Conservation (phyloP, 2,113 vertebrate genomes). For the Malurus cyaneus region DNA sequence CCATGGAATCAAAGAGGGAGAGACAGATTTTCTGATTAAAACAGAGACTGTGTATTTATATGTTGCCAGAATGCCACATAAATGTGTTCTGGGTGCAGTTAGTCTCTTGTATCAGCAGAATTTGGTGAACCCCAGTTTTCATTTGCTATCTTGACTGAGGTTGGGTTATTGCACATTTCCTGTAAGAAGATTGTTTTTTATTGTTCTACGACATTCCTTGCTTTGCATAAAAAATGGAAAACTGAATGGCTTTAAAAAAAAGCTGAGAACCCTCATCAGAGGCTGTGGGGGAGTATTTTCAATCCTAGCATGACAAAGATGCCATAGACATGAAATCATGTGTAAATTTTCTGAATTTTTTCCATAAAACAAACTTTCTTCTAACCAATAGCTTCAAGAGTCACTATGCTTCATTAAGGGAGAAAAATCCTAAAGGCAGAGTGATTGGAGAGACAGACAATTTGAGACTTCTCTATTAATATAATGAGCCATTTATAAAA, state of each 20-base stretch:
- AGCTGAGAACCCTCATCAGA: background rate
- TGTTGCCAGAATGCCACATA: background rate
- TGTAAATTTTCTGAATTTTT: background rate
- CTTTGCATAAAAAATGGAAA: conserved; percentile 24
- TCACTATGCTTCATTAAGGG: background rate
- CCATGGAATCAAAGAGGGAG: background rate
- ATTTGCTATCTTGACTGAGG: background rate
- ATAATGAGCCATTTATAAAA: conserved; percentile 9
- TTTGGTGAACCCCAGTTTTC: conserved; percentile 17
- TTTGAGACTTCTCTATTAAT: background rate
- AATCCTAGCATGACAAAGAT: background rate
- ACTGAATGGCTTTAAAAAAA: background rate
- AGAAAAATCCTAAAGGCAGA: background rate
- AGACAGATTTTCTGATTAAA: conserved; percentile 12
- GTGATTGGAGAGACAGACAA: background rate
- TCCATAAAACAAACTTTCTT: conserved; percentile 1
- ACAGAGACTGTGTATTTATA: background rate
- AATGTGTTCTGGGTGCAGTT: background rate
- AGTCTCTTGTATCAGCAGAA: background rate
- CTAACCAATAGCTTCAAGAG: background rate
- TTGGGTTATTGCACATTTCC: background rate
- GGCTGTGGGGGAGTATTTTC: background rate
- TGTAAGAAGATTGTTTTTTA: conserved; percentile 22
- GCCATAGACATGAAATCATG: conserved; percentile 13
- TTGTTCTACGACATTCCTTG: background rate